Percentiles rank a stretch among this genome's conserved stretches.
Evolutionary conservation across 2,797 vertebrate species (phyloP).

Genomic region (Stomatorhinus walkeri): DNA sequence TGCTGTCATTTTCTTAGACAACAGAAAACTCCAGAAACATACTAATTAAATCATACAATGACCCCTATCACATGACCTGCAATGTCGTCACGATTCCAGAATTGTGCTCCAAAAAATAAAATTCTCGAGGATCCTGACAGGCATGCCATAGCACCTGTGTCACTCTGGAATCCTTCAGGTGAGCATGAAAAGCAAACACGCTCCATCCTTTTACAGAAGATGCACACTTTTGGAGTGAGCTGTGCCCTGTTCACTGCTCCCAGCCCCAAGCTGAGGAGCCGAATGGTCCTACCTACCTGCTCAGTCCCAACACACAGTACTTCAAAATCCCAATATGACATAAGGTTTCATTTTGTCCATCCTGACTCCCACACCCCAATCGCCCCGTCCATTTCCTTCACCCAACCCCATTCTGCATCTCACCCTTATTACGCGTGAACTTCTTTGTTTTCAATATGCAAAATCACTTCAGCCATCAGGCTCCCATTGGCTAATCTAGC

Average conservation of each 20-base stretch:
- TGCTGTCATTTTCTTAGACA: conserved; percentile 31
- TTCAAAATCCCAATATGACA: conserved; percentile 55
- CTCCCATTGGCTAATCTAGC: conserved; percentile 33
- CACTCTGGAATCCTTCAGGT: conserved; percentile 40
- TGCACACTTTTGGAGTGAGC: conserved; percentile 29
- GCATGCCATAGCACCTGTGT: background rate
- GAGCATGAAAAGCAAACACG: conserved; percentile 36
- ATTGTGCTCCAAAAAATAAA: background rate
- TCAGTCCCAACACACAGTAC: conserved; percentile 68
- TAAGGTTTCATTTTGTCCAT: conserved; percentile 42
- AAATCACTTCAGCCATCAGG: conserved; percentile 25
- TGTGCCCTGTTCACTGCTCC: conserved; percentile 36
- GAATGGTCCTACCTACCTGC: conserved; percentile 65
- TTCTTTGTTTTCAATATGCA: conserved; percentile 11
- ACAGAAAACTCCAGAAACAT: conserved; percentile 37
- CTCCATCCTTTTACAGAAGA: conserved; percentile 34
- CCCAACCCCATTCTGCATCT: conserved; percentile 45
- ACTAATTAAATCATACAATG: background rate
- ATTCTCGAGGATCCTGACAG: background rate
- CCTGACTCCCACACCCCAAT: conserved; percentile 21
- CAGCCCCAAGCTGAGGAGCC: conserved; percentile 40
- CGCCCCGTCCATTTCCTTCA: conserved; percentile 48
- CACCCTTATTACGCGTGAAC: conserved; percentile 37
- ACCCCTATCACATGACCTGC: background rate
- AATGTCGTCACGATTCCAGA: background rate